A percentile compares a stretch with the other conserved stretches of the same genome.
These are phyloP conservation scores for Drusus annulatus DNA, from an alignment of 1,140 invertebrate genomes.

Conservation along the genomic window DNA sequence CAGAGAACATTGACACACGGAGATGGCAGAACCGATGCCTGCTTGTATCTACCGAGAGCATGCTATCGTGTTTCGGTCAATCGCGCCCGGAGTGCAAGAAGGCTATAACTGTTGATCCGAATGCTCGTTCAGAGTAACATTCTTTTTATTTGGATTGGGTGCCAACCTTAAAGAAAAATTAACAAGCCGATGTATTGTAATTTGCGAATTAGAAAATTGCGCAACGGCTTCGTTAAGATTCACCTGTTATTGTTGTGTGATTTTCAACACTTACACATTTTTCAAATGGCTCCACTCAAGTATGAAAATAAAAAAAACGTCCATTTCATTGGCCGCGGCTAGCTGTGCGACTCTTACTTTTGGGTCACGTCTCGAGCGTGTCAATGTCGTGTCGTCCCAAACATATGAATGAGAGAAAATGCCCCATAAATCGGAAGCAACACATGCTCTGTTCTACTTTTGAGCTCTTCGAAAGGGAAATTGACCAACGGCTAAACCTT, in stretches of 20 bases:
- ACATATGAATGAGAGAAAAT: slow-evolving; percentile 21
- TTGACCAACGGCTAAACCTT: not conserved
- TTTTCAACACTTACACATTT: not conserved
- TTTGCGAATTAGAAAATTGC: not conserved
- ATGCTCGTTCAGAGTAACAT: too few species aligned
- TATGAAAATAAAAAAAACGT: not conserved
- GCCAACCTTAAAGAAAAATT: too few species aligned
- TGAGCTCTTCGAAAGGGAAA: not conserved
- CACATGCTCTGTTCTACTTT: not conserved
- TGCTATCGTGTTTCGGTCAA: too few species aligned
- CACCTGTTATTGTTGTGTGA: not conserved
- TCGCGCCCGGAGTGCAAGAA: too few species aligned
- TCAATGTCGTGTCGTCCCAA: not conserved
- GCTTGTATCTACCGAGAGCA: too few species aligned
- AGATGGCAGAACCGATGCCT: too few species aligned
- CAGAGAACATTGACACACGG: too few species aligned
- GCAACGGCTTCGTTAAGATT: not conserved
- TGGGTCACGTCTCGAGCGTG: slow-evolving; percentile 6
- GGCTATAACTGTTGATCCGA: too few species aligned
- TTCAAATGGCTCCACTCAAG: slow-evolving; percentile 1
- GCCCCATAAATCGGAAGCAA: not conserved
- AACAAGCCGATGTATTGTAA: too few species aligned
- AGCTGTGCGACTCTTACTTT: not conserved
- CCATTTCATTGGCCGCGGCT: not conserved
- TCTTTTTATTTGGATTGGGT: too few species aligned